Conservation (phyloP, 1,140 invertebrate genomes). For the Tetraneura akinire region DNA sequence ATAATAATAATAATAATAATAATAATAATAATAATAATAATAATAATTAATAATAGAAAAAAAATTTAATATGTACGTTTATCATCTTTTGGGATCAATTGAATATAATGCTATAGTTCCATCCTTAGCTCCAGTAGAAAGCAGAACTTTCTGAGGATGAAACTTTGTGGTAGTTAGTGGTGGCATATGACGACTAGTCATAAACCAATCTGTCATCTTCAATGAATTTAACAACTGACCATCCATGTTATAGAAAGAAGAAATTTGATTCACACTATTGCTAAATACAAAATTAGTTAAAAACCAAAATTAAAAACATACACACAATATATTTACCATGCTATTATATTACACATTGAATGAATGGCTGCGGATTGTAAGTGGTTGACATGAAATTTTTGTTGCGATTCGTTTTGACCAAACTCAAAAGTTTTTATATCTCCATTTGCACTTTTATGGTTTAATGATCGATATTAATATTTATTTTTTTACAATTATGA, state of each 20-base stretch:
- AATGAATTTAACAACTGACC: conserved; percentile 74
- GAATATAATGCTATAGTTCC: conserved; percentile 76
- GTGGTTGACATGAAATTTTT: conserved; percentile 38
- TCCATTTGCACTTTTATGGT: conserved; percentile 7
- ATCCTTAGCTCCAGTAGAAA: conserved; percentile 79
- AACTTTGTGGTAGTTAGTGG: conserved; percentile 83
- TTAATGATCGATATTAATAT: not conserved
- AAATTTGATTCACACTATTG: conserved; percentile 34
- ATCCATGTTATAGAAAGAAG: conserved; percentile 69
- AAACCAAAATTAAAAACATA: not conserved
- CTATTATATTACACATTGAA: conserved; percentile 30
- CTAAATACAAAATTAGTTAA: not conserved
- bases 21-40: conserved; percentile 39
- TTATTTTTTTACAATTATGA: not conserved
- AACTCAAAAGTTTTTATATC: conserved; percentile 43
- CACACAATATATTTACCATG: not conserved
- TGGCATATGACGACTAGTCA: conserved; percentile 76
- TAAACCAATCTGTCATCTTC: conserved; percentile 88
- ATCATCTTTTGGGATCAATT: conserved; percentile 67
- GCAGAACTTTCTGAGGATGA: conserved; percentile 76
- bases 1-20: too few species aligned
- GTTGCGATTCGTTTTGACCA: conserved; percentile 24
- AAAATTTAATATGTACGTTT: not conserved
- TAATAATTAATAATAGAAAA: conserved; percentile 2
- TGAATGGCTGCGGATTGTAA: conserved; percentile 30